Percentiles rank a stretch among this genome's conserved stretches.
These are phyloP conservation scores for Operophtera brumata DNA, from an alignment of 2,888 invertebrate genomes.

Conservation along the genomic window DNA sequence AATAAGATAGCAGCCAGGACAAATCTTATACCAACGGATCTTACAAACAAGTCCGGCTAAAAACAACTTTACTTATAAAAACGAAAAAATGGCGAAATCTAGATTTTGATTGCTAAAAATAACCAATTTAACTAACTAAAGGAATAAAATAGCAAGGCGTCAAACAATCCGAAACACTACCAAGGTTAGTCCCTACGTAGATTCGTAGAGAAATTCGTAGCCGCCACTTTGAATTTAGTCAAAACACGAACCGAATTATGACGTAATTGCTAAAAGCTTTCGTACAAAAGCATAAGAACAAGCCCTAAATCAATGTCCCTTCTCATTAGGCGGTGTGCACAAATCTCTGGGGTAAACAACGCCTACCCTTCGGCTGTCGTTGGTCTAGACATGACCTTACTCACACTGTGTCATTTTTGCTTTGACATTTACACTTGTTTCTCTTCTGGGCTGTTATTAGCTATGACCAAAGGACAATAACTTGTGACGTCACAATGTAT, in stretches of 20 bases:
- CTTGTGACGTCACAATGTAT: too few species aligned
- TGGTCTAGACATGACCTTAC: slow-evolving; percentile 51
- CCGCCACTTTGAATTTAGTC: slow-evolving; percentile 36
- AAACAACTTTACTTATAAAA: too few species aligned
- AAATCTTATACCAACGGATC: too few species aligned
- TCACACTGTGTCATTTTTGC: slow-evolving; percentile 36
- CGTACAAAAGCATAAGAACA: slow-evolving; percentile 32
- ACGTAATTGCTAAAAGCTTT: slow-evolving; percentile 57
- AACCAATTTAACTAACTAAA: neutral
- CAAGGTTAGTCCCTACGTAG: neutral
- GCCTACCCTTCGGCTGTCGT: slow-evolving; percentile 50
- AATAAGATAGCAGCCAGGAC: too few species aligned
- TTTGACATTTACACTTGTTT: neutral
- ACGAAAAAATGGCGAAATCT: too few species aligned
- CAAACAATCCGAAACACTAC: slow-evolving; percentile 7
- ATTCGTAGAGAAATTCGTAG: slow-evolving; percentile 16
- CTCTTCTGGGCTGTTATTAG: neutral
- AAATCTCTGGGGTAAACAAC: slow-evolving; percentile 48
- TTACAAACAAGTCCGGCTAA: too few species aligned
- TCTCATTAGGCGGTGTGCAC: slow-evolving; percentile 50
- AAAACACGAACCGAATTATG: slow-evolving; percentile 47
- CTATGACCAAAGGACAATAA: too few species aligned
- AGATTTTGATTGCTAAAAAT: too few species aligned
- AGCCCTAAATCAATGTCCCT: slow-evolving; percentile 54
- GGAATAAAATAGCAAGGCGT: neutral